A percentile compares a stretch with the other conserved stretches of the same genome.
These are phyloP conservation scores for Syngnathus scovelli DNA, from an alignment of 2,113 vertebrate genomes.

Conservation along the genomic window DNA sequence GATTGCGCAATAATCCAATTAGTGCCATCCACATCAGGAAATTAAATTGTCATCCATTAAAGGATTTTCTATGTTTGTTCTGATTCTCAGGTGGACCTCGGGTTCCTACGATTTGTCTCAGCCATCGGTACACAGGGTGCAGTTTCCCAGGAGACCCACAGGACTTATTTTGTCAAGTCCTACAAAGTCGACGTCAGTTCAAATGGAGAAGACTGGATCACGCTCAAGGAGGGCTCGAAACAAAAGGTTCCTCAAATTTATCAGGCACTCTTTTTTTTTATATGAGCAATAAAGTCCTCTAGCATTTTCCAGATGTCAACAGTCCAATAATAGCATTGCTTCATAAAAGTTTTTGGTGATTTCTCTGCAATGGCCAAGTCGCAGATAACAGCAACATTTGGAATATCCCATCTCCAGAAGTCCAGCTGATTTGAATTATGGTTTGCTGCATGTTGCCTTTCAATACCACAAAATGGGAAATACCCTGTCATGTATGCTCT, in stretches of 20 bases:
- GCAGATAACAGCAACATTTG: slow-evolving; percentile 22
- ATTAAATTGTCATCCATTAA: slow-evolving; percentile 63
- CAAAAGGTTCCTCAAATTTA: slow-evolving; percentile 71
- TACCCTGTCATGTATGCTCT: slow-evolving; percentile 19
- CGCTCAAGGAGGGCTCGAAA: slow-evolving; percentile 89
- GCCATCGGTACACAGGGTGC: slow-evolving; percentile 92
- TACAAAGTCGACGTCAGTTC: slow-evolving; percentile 95
- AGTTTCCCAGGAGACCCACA: slow-evolving; percentile 90
- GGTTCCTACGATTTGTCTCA: slow-evolving; percentile 87
- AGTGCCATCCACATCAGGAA: slow-evolving; percentile 68
- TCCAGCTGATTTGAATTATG: slow-evolving; percentile 38
- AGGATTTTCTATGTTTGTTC: not conserved
- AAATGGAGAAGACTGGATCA: slow-evolving; percentile 97
- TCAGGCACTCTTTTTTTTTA: not conserved
- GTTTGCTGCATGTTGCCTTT: slow-evolving; percentile 26
- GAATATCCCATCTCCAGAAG: slow-evolving; percentile 15
- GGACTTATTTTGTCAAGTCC: slow-evolving; percentile 83
- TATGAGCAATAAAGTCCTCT: not conserved
- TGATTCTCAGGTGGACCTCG: slow-evolving; percentile 84
- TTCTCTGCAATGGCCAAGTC: slow-evolving; percentile 2
- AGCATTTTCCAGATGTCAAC: not conserved
- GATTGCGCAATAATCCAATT: slow-evolving; percentile 58
- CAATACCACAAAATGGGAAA: slow-evolving; percentile 32
- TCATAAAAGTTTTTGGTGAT: slow-evolving; percentile 9
- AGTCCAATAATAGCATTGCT: not conserved